These are phyloP conservation scores for Agonopterix heracliana DNA, from an alignment of 2,888 invertebrate species.

Conservation along the genomic window DNA sequence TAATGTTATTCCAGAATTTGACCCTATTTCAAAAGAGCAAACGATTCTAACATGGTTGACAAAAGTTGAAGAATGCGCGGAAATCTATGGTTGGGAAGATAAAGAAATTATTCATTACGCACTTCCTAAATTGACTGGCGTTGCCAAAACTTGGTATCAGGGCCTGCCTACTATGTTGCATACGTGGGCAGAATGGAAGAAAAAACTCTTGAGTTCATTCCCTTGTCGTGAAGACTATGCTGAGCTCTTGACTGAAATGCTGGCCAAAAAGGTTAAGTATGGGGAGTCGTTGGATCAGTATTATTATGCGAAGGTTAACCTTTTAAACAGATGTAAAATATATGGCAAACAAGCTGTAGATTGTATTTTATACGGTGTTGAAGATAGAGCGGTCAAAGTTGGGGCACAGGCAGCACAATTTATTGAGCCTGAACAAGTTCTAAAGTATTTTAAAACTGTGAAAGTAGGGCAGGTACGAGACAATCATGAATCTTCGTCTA, in stretches of 20 bases:
- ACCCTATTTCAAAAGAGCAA: background rate
- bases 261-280: background rate
- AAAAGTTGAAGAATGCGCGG: too few species aligned
- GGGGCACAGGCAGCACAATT: conserved; percentile 10
- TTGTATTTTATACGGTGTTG: conserved; percentile 13
- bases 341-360: conserved; percentile 9
- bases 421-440: too few species aligned
- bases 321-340: conserved; percentile 14
- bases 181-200: conserved; percentile 16
- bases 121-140: conserved; percentile 11
- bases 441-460: background rate
- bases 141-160: conserved; percentile 16
- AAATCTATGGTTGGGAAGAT: too few species aligned
- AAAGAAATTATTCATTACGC: too few species aligned
- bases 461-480: background rate
- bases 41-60: background rate
- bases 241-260: conserved; percentile 9
- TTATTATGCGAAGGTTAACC: background rate
- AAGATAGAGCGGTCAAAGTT: conserved; percentile 11
- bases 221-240: conserved; percentile 3
- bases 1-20: background rate
- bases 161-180: conserved; percentile 8
- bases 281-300: background rate
- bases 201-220: conserved; percentile 11
- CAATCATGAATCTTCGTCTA: background rate